Conservation (phyloP, 2,113 vertebrate species). For the Syrmaticus mikado region DNA sequence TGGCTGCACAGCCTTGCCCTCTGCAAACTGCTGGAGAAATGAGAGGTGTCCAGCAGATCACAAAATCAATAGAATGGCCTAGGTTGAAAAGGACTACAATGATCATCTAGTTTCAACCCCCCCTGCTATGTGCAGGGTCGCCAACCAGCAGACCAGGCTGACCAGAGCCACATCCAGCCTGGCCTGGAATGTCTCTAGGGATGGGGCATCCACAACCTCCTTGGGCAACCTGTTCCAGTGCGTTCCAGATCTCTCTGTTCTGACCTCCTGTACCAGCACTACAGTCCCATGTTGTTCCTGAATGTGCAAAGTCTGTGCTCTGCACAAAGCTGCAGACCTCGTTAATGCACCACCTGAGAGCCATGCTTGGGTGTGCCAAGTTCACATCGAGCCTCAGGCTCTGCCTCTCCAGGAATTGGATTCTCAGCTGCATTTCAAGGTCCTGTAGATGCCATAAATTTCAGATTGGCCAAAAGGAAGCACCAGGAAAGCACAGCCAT, state of each 20-base stretch:
- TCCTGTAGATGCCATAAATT: fast-evolving
- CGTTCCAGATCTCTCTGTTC: not conserved
- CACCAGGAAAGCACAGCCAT: not conserved
- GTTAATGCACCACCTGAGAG: fast-evolving
- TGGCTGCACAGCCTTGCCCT: not conserved
- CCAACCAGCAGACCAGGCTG: no score
- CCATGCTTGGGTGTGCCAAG: fast-evolving
- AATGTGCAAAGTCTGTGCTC: not conserved
- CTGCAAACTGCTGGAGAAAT: not conserved
- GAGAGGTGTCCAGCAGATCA: not conserved
- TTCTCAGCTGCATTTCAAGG: not conserved
- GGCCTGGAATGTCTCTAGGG: no score
- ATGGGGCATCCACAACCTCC: no score
- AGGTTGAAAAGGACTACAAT: no score
- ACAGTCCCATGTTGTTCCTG: not conserved
- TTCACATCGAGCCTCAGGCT: no score
- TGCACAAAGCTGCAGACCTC: not conserved
- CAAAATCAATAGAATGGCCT: no score
- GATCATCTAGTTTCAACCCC: no score
- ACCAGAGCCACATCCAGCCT: no score
- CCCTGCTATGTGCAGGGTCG: no score
- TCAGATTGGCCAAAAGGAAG: not conserved
- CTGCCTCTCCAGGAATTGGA: not conserved
- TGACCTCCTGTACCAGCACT: not conserved
- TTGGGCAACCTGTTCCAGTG: no score